Conservation (phyloP, 2,888 invertebrate species). For the Heliconius cydno region DNA sequence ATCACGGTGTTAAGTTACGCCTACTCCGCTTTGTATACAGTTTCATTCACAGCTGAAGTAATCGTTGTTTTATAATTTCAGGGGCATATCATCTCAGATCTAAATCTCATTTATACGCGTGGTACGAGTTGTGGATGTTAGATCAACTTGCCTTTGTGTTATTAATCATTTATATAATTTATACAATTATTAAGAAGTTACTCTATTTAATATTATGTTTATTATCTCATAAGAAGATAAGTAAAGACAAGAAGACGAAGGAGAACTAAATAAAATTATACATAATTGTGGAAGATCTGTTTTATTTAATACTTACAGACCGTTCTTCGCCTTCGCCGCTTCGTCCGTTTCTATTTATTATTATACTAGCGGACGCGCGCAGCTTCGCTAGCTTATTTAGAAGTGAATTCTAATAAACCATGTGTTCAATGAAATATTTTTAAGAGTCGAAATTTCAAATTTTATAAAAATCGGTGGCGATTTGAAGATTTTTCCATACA, state of each 20-base stretch:
- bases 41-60: background rate
- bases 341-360: no score
- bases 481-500: no score
- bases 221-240: background rate
- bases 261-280: constrained; percentile 3
- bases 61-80: constrained; percentile 45
- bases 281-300: background rate
- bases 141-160: constrained; percentile 56
- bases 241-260: background rate
- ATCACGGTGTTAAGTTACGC: background rate
- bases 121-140: constrained; percentile 63
- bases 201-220: background rate
- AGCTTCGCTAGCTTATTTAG: no score
- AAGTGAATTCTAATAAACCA: no score
- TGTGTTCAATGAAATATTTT: no score
- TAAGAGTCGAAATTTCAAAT: no score
- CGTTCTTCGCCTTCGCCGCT: no score
- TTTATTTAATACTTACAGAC: background rate
- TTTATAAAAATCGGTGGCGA: no score
- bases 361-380: no score
- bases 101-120: constrained; percentile 55
- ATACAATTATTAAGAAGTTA: constrained; percentile 44
- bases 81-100: constrained; percentile 63
- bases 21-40: background rate
- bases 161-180: constrained; percentile 43